Conservation (phyloP, 1,140 invertebrate species). For the Ostrea edulis region DNA sequence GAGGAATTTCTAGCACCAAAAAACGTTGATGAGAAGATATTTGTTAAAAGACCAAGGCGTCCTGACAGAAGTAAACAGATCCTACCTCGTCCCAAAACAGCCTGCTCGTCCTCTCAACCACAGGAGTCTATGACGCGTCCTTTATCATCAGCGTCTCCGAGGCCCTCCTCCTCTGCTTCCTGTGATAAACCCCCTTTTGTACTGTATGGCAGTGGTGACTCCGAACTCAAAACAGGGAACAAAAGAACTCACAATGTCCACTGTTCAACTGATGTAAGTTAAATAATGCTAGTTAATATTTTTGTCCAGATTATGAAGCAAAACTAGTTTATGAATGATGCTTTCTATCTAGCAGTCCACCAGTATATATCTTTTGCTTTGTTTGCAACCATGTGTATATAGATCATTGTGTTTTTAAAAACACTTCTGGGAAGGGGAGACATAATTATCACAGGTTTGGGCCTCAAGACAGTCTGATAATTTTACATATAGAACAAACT, state of each 20-base stretch:
- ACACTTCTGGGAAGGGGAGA: too few species aligned
- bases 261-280: slow-evolving; percentile 53
- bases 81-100: slow-evolving; percentile 41
- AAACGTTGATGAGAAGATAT: slow-evolving; percentile 49
- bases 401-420: too few species aligned
- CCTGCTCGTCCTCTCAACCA: neutral
- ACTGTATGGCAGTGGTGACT: slow-evolving; percentile 51
- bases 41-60: slow-evolving; percentile 39
- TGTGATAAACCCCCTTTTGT: slow-evolving; percentile 50
- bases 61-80: slow-evolving; percentile 32
- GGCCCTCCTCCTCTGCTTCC: neutral
- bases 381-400: too few species aligned
- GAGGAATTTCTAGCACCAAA: slow-evolving; percentile 44
- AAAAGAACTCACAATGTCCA: slow-evolving; percentile 55
- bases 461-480: too few species aligned
- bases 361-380: too few species aligned
- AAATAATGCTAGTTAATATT: neutral
- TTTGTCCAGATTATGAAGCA: neutral
- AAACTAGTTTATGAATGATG: neutral
- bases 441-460: too few species aligned
- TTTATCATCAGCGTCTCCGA: neutral
- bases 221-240: slow-evolving; percentile 43
- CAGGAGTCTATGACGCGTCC: slow-evolving; percentile 1
- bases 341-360: too few species aligned
- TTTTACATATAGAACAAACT: too few species aligned